These are phyloP conservation scores for Heteromyza rotundicornis DNA, from an alignment of 2,888 invertebrate genomes.

Conservation along the genomic window DNA sequence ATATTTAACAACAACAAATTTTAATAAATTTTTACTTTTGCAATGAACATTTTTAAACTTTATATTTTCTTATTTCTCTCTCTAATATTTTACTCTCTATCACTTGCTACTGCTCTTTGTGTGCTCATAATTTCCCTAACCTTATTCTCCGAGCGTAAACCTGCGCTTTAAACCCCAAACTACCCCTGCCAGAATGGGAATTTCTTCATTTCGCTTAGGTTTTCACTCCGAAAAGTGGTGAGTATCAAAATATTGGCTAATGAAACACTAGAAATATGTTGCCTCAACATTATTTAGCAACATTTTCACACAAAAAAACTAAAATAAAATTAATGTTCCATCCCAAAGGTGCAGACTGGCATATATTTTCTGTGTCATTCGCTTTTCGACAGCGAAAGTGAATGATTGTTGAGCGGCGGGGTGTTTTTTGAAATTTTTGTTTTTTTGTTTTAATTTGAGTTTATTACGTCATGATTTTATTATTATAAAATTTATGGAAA, in stretches of 20 bases:
- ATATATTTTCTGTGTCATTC: constrained; percentile 35
- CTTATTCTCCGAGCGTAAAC: neutral
- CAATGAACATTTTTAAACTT: too few relatives aligned
- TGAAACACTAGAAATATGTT: constrained; percentile 25
- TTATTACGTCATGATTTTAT: too few relatives aligned
- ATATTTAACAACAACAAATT: too few relatives aligned
- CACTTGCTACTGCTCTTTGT: constrained; percentile 10
- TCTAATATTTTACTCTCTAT: too few relatives aligned
- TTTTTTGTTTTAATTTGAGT: neutral
- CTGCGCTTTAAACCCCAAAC: neutral
- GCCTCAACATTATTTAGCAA: constrained; percentile 10
- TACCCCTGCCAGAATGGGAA: constrained; percentile 17
- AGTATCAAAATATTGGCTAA: constrained; percentile 19
- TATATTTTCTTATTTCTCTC: too few relatives aligned
- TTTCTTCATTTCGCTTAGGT: constrained; percentile 17
- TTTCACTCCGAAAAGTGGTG: constrained; percentile 29
- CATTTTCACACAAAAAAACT: neutral
- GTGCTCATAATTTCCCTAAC: neutral
- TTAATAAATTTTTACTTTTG: too few relatives aligned
- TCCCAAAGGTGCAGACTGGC: constrained; percentile 4
- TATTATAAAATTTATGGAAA: too few relatives aligned
- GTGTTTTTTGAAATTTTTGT: neutral
- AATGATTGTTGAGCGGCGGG: neutral
- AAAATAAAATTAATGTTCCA: neutral
- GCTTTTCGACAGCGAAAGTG: constrained; percentile 36